A percentile compares a stretch with the other conserved stretches of the same genome.
These are phyloP conservation scores for Heliconius nattereri DNA, from an alignment of 1,140 invertebrate genomes.

Conservation along the genomic window DNA sequence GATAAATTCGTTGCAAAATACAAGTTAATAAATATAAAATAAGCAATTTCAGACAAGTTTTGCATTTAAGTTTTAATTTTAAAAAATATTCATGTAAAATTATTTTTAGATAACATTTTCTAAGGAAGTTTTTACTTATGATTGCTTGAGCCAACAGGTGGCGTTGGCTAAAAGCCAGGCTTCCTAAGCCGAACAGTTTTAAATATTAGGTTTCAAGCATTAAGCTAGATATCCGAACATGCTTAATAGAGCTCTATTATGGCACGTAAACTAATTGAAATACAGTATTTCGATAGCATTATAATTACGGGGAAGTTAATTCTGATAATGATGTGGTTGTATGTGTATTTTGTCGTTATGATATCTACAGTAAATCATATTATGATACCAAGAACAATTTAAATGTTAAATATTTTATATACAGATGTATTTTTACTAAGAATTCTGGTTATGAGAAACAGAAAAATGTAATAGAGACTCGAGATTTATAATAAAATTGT, in stretches of 20 bases:
- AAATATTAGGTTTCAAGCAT: conserved; percentile 45
- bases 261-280: conserved; percentile 6
- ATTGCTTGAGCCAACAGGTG: conserved; percentile 58
- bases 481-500: background rate
- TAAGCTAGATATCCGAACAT: conserved; percentile 38
- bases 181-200: conserved; percentile 47
- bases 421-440: no score
- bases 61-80: no score
- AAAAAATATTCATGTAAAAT: background rate
- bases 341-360: background rate
- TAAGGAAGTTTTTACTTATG: conserved; percentile 25
- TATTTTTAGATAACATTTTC: background rate
- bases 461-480: background rate
- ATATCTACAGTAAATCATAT: background rate
- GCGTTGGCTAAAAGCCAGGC: conserved; percentile 57
- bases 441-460: background rate
- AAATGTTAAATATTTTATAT: no score
- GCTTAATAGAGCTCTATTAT: conserved; percentile 28
- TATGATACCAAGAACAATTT: no score
- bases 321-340: background rate
- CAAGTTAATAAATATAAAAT: background rate
- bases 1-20: background rate
- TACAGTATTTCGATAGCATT: background rate
- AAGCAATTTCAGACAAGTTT: background rate
- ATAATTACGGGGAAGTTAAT: background rate